Evolutionary conservation across 2,888 invertebrate species (phyloP).

Genomic region (Thecocarcelia acutangulata): DNA sequence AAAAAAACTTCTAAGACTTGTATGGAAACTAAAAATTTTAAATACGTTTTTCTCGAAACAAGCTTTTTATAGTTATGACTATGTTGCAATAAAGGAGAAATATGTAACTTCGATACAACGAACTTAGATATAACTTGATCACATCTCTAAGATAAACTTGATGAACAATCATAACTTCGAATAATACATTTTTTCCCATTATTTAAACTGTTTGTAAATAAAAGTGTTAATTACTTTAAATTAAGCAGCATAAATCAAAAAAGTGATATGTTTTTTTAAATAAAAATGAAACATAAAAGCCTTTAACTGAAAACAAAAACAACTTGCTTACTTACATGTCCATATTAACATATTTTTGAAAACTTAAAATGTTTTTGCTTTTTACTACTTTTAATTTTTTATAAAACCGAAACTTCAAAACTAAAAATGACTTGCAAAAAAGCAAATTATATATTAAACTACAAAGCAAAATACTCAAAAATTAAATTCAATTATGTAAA

Average conservation of each 20-base stretch:
- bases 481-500: conserved; percentile 70
- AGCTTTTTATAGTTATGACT: too few species aligned
- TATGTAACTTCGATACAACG: too few species aligned
- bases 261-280: not conserved
- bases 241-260: conserved; percentile 58
- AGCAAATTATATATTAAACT: not conserved
- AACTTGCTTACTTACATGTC: too few species aligned
- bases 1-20: too few species aligned
- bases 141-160: too few species aligned
- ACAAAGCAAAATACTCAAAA: conserved; percentile 53
- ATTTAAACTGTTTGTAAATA: conserved; percentile 23
- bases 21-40: too few species aligned
- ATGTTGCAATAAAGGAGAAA: too few species aligned
- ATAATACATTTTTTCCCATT: conserved; percentile 5
- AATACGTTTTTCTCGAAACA: too few species aligned
- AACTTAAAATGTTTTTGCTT: not conserved
- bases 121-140: too few species aligned
- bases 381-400: conserved; percentile 5
- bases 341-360: too few species aligned
- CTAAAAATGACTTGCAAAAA: conserved; percentile 29
- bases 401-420: conserved; percentile 49
- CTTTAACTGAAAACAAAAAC: too few species aligned
- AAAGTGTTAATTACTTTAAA: conserved; percentile 60
- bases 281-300: not conserved
- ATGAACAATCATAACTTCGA: too few species aligned